Base-by-base conservation (phyloP, 2,113 vertebrate genomes). In the Odontesthes bonariensis region DNA sequence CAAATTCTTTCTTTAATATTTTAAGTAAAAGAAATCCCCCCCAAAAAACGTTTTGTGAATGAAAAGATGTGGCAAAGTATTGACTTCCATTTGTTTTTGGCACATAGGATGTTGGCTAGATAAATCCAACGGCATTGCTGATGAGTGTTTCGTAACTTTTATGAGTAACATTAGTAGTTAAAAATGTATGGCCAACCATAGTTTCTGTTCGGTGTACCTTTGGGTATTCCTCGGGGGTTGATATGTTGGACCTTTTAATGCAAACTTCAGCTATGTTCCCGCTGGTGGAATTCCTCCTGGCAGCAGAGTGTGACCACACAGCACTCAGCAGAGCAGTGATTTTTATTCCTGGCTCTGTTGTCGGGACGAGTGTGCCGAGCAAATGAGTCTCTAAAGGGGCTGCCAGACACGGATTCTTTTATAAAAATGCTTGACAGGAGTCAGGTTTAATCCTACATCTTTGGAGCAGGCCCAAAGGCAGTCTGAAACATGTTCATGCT, bases 221-320 rank as follows among this genome's bases (percentile, higher is more conserved):
- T 20, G 8, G 22, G 44, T 53, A 38, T 51, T 79, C 64, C 64
- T 53, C 20, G 35, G 69, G 68, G 52, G 69, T 60, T 81, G 77
- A 33, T 73, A 80, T 75, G 79, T 53, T 56, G 71, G 63, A 73
- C 75, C 79, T 62, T 69, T 74, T 73, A 59, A 61, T 8, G 61
- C 35, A 38, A 27, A 86, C 63, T 73, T 38, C 54, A 44, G 75
- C 73, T 80, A 35, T 31, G 58, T 22, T 52, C 40, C 42, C 17
- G 32, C 10, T 5, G 6, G 46, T 63, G 42, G 57, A 64, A 56
- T 81, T 89, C 66, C 53, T 60, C 13, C 0, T 38, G 66, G 75
- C 64, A 64, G 67, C 70, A 32, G 57, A 81, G 73, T 68, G 73
- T 76, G 73, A 86, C 66, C 66, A 54, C 27, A n/a, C n/a, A 19